Percentiles rank a stretch among this genome's conserved stretches.
These are phyloP conservation scores for Villa cingulata DNA, from an alignment of 2,888 invertebrate genomes.

Conservation along the genomic window DNA sequence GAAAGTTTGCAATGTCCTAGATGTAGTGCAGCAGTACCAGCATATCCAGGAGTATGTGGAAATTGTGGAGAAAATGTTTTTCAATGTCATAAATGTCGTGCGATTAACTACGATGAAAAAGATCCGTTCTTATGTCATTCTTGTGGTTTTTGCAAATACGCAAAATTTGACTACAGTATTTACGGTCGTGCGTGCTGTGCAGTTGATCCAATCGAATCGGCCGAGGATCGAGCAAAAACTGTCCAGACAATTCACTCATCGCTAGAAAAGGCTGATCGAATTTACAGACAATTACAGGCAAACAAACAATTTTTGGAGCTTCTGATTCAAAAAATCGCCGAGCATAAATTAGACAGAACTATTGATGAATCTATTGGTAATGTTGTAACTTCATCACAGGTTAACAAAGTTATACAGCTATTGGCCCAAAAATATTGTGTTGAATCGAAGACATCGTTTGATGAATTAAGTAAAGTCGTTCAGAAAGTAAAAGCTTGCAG, in stretches of 20 bases:
- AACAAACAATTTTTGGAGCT: conserved; percentile 84
- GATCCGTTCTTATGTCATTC: conserved; percentile 98
- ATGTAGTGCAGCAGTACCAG: conserved; percentile 91
- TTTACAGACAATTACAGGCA: conserved; percentile 78
- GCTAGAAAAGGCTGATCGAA: conserved; percentile 86
- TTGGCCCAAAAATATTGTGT: conserved; percentile 90
- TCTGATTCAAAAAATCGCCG: conserved; percentile 72
- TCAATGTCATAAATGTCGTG: conserved; percentile 97
- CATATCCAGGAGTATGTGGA: conserved; percentile 91
- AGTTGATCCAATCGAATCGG: conserved; percentile 93
- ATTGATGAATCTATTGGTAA: conserved; percentile 42
- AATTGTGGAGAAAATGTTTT: conserved; percentile 87
- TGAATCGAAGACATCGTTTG: conserved; percentile 88
- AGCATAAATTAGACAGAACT: conserved; percentile 60
- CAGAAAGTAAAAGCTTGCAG: conserved; percentile 85
- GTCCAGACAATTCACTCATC: conserved; percentile 80
- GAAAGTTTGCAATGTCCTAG: conserved; percentile 92
- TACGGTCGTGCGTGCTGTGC: conserved; percentile 87
- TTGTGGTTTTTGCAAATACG: conserved; percentile 98
- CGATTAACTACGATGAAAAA: conserved; percentile 97
- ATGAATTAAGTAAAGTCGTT: conserved; percentile 81
- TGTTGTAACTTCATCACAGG: conserved; percentile 44
- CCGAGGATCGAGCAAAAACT: conserved; percentile 92
- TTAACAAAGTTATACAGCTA: conserved; percentile 86
- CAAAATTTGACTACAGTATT: conserved; percentile 92